phyloP scores from a whole-genome alignment of 1,140 invertebrate genomes.

The Potamilus streckersoni region DNA sequence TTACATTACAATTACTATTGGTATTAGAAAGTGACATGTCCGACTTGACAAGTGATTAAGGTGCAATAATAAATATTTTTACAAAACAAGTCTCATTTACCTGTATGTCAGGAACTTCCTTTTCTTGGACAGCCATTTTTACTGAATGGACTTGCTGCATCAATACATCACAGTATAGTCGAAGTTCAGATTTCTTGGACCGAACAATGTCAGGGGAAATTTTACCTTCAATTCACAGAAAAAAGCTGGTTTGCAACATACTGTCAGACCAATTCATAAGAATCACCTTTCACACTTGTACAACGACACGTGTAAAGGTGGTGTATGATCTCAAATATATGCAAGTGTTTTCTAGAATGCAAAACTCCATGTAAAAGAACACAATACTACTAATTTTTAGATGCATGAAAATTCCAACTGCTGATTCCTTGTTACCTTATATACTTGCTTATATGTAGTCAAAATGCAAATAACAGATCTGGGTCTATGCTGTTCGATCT shows the following conservation, averaged over 20 bases:
- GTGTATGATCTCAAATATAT: too few species aligned
- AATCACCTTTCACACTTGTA: background rate
- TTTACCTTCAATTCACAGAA: slow-evolving; percentile 39
- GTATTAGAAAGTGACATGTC: too few species aligned
- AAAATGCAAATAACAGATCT: too few species aligned
- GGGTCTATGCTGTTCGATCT: too few species aligned
- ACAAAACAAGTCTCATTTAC: slow-evolving; percentile 62
- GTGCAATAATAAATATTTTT: background rate
- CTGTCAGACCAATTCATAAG: background rate
- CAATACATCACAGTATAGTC: slow-evolving; percentile 83
- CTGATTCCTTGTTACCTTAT: too few species aligned
- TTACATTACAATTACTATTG: too few species aligned
- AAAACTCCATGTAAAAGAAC: too few species aligned
- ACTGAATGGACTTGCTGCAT: slow-evolving; percentile 87
- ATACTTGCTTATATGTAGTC: too few species aligned
- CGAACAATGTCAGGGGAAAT: slow-evolving; percentile 70
- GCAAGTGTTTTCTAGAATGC: too few species aligned
- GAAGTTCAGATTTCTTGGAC: slow-evolving; percentile 82
- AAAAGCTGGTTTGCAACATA: background rate
- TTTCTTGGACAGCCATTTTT: slow-evolving; percentile 74
- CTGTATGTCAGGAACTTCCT: slow-evolving; percentile 73
- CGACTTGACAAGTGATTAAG: background rate
- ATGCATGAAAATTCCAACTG: too few species aligned
- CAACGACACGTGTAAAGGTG: background rate
- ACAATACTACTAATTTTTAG: too few species aligned